Conservation (phyloP, 2,888 invertebrate species). For the Plebejus argus region DNA sequence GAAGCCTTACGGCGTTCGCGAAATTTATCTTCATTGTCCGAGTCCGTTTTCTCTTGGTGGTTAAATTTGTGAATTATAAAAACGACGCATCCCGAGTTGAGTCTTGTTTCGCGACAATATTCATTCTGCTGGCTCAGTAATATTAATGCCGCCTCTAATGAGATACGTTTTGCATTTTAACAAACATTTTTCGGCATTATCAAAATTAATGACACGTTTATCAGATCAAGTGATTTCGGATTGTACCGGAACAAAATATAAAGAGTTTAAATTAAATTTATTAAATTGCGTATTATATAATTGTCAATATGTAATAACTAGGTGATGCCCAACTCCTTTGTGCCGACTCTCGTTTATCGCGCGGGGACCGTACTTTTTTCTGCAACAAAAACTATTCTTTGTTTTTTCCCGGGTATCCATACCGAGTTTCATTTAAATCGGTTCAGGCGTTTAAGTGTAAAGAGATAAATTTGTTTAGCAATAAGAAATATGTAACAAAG, state of each 20-base stretch:
- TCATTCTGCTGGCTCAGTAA: slow-evolving; percentile 37
- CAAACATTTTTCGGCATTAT: slow-evolving; percentile 27
- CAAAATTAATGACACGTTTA: slow-evolving; percentile 21
- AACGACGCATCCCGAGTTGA: slow-evolving; percentile 36
- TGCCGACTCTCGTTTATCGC: too few species aligned
- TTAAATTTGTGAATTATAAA: slow-evolving; percentile 42
- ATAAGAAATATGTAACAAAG: too few species aligned
- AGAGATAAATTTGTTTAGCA: too few species aligned
- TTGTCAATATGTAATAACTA: not conserved
- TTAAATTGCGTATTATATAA: not conserved
- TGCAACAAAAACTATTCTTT: not conserved
- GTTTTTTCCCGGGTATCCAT: too few species aligned
- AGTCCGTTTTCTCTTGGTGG: slow-evolving; percentile 38
- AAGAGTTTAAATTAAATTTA: not conserved
- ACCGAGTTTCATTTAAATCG: too few species aligned
- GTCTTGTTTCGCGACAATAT: slow-evolving; percentile 35
- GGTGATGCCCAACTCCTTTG: too few species aligned
- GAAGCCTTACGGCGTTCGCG: slow-evolving; percentile 34
- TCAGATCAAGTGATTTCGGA: not conserved
- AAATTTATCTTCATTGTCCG: slow-evolving; percentile 41
- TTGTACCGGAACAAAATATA: not conserved
- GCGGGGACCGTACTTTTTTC: too few species aligned
- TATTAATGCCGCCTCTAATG: slow-evolving; percentile 38
- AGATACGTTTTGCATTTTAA: slow-evolving; percentile 33
- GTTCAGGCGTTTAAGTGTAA: too few species aligned